Evolutionary conservation across 1,140 invertebrate genomes (phyloP), one percentile per base, ranked within the genome.

Genomic region (Panulirus ornatus): DNA sequence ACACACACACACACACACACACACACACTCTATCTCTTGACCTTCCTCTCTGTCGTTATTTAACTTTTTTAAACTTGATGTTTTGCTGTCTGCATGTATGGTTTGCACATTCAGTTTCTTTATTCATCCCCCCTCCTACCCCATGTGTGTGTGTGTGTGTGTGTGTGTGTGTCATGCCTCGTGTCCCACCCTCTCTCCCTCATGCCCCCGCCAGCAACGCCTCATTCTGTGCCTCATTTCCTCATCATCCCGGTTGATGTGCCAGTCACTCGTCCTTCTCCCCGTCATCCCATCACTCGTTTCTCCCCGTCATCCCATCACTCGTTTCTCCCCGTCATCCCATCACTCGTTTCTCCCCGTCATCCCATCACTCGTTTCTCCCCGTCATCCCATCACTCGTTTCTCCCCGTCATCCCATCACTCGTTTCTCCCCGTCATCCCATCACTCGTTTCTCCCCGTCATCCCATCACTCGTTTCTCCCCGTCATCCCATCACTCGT

Each of bases 71-170:
- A n/a, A n/a, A n/a, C n/a, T n/a, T n/a, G n/a, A n/a, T n/a, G n/a
- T n/a, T n/a, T n/a, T n/a, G n/a, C n/a, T n/a, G n/a, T n/a, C n/a
- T n/a, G n/a, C n/a, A n/a, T n/a, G n/a, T n/a, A n/a, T n/a, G n/a
- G n/a, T n/a, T n/a, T n/a, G n/a, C n/a, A n/a, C n/a, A n/a, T n/a
- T n/a, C n/a, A n/a, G n/a, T n/a, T n/a, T n/a, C n/a, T n/a, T n/a
- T n/a, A n/a, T n/a, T n/a, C n/a, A n/a, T n/a, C n/a, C n/a, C n/a
- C n/a, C n/a, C n/a, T n/a, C n/a, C n/a, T n/a, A n/a, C n/a, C n/a
- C n/a, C n/a, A n/a, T 58, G 51, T 58, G 51, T 58, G 51, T 58
- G 51, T 58, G 51, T 58, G 51, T 58, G 51, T 58, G 51, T 58
- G 58, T 63, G 8, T 63, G 58, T 6, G 8, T 63, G 1, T 6